Evolutionary conservation across 2,797 vertebrate genomes (phyloP).

Genomic region (Aselliscus stoliczkanus): DNA sequence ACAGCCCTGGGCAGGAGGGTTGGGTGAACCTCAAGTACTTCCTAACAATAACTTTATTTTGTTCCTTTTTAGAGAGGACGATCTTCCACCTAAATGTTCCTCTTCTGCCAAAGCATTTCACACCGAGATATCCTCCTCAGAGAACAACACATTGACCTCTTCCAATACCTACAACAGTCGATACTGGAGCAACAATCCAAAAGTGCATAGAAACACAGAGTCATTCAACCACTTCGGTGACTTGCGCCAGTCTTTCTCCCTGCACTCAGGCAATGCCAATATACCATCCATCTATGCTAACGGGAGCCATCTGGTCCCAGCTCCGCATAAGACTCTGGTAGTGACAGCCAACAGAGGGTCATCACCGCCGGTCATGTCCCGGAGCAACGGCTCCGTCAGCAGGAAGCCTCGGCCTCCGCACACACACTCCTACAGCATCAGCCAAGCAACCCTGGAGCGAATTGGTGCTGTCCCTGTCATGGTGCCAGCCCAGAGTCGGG

Average conservation of each 20-base stretch:
- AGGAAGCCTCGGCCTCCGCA: constrained; percentile 87
- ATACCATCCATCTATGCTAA: constrained; percentile 87
- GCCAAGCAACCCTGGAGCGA: constrained; percentile 94
- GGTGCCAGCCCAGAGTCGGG: constrained; percentile 97
- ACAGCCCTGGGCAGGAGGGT: not conserved
- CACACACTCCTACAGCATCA: constrained; percentile 92
- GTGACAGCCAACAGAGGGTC: constrained; percentile 94
- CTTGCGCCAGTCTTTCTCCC: constrained; percentile 88
- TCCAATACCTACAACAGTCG: constrained; percentile 98
- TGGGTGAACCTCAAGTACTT: not conserved
- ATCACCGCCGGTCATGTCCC: constrained; percentile 86
- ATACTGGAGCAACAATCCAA: constrained; percentile 94
- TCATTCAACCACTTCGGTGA: constrained; percentile 91
- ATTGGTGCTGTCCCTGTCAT: constrained; percentile 97
- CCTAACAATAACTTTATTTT: not conserved
- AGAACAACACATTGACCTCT: constrained; percentile 96
- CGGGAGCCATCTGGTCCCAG: constrained; percentile 88
- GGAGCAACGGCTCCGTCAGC: constrained; percentile 91
- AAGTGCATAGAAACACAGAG: constrained; percentile 89
- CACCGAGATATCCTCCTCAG: constrained; percentile 93
- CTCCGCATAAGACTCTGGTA: constrained; percentile 94
- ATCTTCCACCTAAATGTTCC: constrained; percentile 94
- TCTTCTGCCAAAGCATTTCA: constrained; percentile 92
- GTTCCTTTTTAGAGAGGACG: constrained; percentile 90
- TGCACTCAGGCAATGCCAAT: constrained; percentile 79